A percentile compares a stretch with the other conserved stretches of the same genome.
Evolutionary conservation across 2,888 invertebrate species (phyloP).

Genomic region (Microchrysa polita): DNA sequence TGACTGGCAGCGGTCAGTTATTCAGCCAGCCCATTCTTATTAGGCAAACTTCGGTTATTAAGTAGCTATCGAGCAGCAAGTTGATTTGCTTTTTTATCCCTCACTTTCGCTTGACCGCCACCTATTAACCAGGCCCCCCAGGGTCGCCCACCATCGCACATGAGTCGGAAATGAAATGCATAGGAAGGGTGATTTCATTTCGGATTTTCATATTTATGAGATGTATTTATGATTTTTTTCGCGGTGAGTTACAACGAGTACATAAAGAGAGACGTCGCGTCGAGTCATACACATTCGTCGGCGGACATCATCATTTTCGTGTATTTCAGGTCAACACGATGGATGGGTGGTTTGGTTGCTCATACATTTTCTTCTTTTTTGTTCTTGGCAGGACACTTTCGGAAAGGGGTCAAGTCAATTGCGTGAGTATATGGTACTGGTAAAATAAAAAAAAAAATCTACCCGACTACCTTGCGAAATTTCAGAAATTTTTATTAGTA

Average conservation of each 20-base stretch:
- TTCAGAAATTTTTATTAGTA: neutral
- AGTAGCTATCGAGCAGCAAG: conserved; percentile 16
- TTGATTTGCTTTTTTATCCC: neutral
- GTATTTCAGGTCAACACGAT: neutral
- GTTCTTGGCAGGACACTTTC: neutral
- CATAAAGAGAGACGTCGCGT: neutral
- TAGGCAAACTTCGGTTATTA: conserved; percentile 38
- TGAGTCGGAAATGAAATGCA: conserved; percentile 17
- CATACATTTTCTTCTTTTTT: too few species aligned
- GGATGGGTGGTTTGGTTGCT: neutral
- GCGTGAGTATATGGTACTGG: neutral
- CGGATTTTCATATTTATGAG: conserved; percentile 37
- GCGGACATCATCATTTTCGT: too few species aligned
- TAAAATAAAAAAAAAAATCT: too few species aligned
- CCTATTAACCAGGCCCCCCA: neutral
- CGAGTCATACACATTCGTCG: too few species aligned
- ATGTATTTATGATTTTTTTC: conserved; percentile 25
- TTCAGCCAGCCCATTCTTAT: conserved; percentile 7
- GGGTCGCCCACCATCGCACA: too few species aligned
- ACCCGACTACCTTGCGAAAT: neutral
- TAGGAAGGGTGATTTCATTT: conserved; percentile 16
- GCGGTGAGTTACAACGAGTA: neutral
- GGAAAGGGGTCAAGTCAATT: neutral
- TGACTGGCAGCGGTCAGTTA: conserved; percentile 36
- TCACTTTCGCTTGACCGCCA: neutral